Percentiles rank a stretch among this genome's conserved stretches.
These are phyloP conservation scores for Rotaria socialis DNA, from an alignment of 2,888 invertebrate genomes.

Conservation along the genomic window DNA sequence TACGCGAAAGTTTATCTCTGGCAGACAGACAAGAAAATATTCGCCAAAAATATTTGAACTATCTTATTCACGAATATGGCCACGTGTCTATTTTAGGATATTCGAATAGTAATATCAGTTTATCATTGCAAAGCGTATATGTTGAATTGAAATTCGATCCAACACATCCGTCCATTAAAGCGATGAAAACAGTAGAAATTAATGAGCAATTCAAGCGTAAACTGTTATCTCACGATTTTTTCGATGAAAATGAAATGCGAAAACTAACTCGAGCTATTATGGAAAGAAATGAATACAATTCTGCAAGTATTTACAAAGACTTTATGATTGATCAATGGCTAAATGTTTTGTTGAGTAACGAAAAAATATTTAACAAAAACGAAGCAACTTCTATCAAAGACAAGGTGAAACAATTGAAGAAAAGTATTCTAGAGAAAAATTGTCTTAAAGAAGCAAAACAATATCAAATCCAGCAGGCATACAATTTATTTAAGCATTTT, in stretches of 20 bases:
- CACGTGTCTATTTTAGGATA: not conserved
- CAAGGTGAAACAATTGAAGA: not conserved
- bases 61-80: not conserved
- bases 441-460: not conserved
- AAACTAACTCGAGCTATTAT: not conserved
- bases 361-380: not conserved
- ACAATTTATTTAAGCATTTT: not conserved
- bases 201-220: not conserved
- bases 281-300: not conserved
- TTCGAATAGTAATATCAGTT: not conserved
- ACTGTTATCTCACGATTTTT: not conserved
- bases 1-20: not conserved
- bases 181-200: not conserved
- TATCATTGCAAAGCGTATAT: not conserved
- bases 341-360: not conserved
- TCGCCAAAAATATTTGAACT: not conserved
- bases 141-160: not conserved
- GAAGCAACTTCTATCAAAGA: not conserved
- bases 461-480: not conserved
- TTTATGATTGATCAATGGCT: not conserved
- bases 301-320: not conserved
- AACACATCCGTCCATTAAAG: not conserved
- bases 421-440: not conserved
- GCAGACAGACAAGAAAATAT: not conserved
- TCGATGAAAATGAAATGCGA: not conserved